These are phyloP conservation scores for Neodiprion pinetum DNA, from an alignment of 1,140 invertebrate genomes.

Conservation along the genomic window DNA sequence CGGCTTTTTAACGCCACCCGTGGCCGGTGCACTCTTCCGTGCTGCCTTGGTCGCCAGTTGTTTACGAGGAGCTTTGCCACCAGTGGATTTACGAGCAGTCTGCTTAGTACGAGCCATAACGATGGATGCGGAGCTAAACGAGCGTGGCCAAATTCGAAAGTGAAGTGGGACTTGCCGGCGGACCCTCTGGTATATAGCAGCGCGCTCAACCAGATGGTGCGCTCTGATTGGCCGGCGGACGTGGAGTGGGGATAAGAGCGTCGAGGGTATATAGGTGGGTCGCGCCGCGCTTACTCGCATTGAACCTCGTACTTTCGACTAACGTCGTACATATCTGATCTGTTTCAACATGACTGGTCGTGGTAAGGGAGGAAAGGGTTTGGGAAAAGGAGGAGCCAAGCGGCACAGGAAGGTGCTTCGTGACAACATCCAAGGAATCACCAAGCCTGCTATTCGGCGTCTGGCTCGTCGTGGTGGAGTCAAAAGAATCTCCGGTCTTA, in stretches of 20 bases:
- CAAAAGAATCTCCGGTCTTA: slow-evolving; percentile 68
- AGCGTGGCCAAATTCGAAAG: no score
- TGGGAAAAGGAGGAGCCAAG: slow-evolving; percentile 74
- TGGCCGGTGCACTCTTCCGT: slow-evolving; percentile 55
- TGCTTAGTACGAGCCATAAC: slow-evolving; percentile 87
- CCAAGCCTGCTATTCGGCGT: slow-evolving; percentile 26
- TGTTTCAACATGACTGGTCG: slow-evolving; percentile 63
- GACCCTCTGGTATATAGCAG: no score
- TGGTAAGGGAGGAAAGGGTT: slow-evolving; percentile 67
- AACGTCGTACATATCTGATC: slow-evolving; percentile 75
- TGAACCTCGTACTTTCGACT: slow-evolving; percentile 31
- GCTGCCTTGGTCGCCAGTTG: slow-evolving; percentile 71
- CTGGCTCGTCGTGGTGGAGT: slow-evolving; percentile 70
- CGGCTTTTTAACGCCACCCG: slow-evolving; percentile 63
- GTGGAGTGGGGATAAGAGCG: no score
- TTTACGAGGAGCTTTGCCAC: slow-evolving; percentile 83
- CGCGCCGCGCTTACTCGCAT: no score
- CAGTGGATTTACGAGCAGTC: slow-evolving; percentile 82
- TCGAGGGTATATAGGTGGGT: no score
- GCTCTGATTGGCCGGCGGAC: no score
- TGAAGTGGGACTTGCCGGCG: accelerated
- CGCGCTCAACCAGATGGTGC: no score
- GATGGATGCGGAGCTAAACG: no score
- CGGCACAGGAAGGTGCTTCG: slow-evolving; percentile 65
- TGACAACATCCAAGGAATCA: slow-evolving; percentile 71